Conservation (phyloP, 2,888 invertebrate species). For the Galerucella nymphaeae region DNA sequence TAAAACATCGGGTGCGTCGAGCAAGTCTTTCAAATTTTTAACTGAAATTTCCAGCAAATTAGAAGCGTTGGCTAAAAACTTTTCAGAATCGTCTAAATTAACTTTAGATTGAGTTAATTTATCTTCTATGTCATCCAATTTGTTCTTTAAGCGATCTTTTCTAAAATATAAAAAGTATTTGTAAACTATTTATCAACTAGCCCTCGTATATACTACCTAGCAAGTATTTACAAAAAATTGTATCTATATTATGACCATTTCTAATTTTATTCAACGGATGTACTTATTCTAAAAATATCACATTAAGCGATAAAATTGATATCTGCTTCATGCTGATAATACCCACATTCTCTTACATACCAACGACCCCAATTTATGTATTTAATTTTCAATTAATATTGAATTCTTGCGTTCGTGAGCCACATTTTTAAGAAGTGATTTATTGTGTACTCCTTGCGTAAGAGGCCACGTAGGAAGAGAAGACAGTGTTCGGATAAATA, state of each 20-base stretch:
- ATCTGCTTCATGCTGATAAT: not conserved
- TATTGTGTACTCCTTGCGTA: not conserved
- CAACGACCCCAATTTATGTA: not conserved
- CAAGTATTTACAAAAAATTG: not conserved
- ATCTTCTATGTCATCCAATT: constrained; percentile 70
- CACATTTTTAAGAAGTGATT: not conserved
- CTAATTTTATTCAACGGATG: not conserved
- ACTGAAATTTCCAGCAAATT: constrained; percentile 51
- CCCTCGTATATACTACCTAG: not conserved
- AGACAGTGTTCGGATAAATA: not conserved
- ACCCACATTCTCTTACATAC: not conserved
- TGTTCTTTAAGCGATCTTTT: constrained; percentile 69
- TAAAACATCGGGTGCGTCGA: constrained; percentile 51
- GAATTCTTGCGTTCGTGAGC: not conserved
- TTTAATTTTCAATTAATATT: not conserved
- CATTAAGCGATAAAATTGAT: not conserved
- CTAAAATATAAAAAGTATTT: constrained; percentile 57
- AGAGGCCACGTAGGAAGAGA: not conserved
- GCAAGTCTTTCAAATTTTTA: constrained; percentile 50
- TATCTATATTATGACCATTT: not conserved
- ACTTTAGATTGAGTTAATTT: constrained; percentile 69
- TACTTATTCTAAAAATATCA: constrained; percentile 7
- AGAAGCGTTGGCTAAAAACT: constrained; percentile 68
- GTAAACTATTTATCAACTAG: not conserved
- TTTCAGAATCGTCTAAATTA: constrained; percentile 66